Conservation (phyloP, 1,140 invertebrate genomes). For the Panonychus citri region DNA sequence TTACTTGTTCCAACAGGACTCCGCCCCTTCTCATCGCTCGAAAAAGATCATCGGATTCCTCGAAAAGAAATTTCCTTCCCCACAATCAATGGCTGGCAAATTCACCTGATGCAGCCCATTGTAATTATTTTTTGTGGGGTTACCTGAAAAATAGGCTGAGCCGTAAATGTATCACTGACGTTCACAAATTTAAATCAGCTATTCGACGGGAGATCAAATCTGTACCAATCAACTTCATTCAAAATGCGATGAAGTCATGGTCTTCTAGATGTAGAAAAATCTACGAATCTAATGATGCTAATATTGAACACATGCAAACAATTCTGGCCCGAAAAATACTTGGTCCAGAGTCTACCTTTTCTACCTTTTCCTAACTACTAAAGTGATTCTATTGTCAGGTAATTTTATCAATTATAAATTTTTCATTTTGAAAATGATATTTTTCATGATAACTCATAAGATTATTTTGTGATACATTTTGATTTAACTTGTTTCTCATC, state of each 20-base stretch:
- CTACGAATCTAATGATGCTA: neutral
- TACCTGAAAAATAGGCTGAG: constrained; percentile 1
- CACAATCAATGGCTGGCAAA: neutral
- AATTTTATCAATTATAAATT: too few species aligned
- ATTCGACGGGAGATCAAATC: neutral
- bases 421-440: too few species aligned
- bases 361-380: too few species aligned
- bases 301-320: neutral
- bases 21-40: neutral
- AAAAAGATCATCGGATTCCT: constrained; percentile 1
- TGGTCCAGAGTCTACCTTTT: too few species aligned
- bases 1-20: constrained; percentile 4
- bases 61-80: neutral
- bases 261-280: neutral
- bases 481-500: too few species aligned
- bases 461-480: too few species aligned
- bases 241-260: neutral
- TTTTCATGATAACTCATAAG: too few species aligned
- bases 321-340: too few species aligned
- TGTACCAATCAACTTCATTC: neutral
- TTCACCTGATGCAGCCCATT: constrained; percentile 1
- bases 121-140: constrained; percentile 6
- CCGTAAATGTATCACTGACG: neutral
- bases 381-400: too few species aligned
- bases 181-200: neutral